Conservation (phyloP, 2,113 vertebrate species). For the Ancistrus triradiatus region DNA sequence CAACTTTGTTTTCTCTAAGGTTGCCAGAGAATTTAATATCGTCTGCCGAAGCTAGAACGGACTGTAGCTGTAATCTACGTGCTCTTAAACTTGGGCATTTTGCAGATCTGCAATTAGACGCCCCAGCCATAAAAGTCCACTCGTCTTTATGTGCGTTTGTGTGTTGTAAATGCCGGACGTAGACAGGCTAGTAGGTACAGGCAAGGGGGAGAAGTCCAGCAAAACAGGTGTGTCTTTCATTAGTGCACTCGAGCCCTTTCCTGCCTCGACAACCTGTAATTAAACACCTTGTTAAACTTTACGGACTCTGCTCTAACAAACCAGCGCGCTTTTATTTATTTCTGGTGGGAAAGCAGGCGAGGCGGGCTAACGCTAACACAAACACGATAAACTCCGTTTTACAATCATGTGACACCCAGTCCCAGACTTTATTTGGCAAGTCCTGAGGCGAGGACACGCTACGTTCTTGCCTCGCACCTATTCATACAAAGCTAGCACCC, state of each 20-base stretch:
- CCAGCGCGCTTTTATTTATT: not conserved
- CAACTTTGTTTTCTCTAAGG: too few relatives aligned
- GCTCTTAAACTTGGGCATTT: too few relatives aligned
- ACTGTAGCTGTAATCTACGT: too few relatives aligned
- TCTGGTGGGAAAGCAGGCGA: conserved; percentile 23
- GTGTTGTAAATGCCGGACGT: conserved; percentile 24
- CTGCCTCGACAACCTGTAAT: conserved; percentile 32
- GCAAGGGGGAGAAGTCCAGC: not conserved
- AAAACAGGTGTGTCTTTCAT: conserved; percentile 34
- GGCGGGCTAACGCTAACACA: conserved; percentile 12
- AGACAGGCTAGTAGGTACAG: conserved; percentile 13
- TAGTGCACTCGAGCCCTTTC: conserved; percentile 5
- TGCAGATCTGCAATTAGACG: not conserved
- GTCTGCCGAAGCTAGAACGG: too few relatives aligned
- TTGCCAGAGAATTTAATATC: too few relatives aligned
- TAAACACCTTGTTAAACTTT: conserved; percentile 50
- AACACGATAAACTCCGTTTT: conserved; percentile 8
- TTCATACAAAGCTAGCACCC: conserved; percentile 6
- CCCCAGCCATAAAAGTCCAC: not conserved
- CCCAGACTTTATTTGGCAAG: too few relatives aligned
- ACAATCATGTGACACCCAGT: conserved; percentile 22
- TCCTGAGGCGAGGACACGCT: too few relatives aligned
- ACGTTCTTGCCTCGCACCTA: conserved; percentile 19
- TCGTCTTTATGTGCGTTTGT: not conserved
- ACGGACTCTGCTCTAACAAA: conserved; percentile 21